Evolutionary conservation across 2,888 invertebrate species (phyloP), one percentile per base, ranked within the genome.

Genomic region (Clunio marinus): DNA sequence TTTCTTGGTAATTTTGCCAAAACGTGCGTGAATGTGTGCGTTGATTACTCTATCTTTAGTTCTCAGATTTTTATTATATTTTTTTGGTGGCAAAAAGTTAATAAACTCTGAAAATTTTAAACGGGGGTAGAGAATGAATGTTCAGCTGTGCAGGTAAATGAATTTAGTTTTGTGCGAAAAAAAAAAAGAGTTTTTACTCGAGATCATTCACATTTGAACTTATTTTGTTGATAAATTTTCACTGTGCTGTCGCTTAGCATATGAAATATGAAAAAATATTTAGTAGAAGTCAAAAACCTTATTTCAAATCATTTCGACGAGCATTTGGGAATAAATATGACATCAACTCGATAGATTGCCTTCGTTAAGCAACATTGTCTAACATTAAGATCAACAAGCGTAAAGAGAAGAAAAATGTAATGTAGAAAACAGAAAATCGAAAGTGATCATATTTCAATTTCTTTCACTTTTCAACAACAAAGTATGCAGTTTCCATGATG

Each of bases 401-500:
- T 58, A 45, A 27, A 45, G 46, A 22, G 25, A 32, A 62, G 41
- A 41, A 22, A 41, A 65, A 24, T 7, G 25, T 32, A 28, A 13
- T 17, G 13, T n/a, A n/a, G n/a, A n/a, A n/a, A n/a, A 46, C 13
- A 51, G 24, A 66, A 66, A 66, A 66, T 66, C 66, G 66, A 66
- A 66, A 66, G 66, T 66, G 66, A 66, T 66, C 66, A 32, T 22
- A 51, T 51, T 27, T 59, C 25, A 62, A 45, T 62, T 37, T 62
- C 62, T 66, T 66, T 66, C 66, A 46, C 66, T 46, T 66, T 66
- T 27, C 27, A n/a, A n/a, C n/a, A n/a, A n/a, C n/a, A n/a, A n/a
- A 51, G 4, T 17, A 22, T 17, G 57, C 57, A 57, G 13, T 27
- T 27, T 57, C 13, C 27, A 13, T 20, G 57, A 5, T 5, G 10